Percentiles rank a stretch among this genome's conserved stretches.
Conservation (phyloP, 2,888 invertebrate genomes). For the Abrostola triplasia region DNA sequence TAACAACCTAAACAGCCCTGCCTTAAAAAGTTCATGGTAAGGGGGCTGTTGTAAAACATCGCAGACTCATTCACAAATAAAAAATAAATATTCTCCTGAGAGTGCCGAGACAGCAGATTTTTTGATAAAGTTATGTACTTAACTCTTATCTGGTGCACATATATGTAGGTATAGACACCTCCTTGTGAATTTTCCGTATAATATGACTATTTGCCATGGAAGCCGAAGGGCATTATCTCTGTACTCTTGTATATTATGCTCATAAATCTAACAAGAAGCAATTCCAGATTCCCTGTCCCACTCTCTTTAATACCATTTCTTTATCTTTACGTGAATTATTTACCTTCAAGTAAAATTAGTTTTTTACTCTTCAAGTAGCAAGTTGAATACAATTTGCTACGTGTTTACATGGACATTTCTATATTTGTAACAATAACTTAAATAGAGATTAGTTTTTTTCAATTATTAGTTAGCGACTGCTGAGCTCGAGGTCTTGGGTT, state of each 20-base stretch:
- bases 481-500: too few species aligned
- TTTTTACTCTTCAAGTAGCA: not conserved
- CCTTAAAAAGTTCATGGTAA: too few species aligned
- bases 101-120: not conserved
- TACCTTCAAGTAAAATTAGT: constrained; percentile 1
- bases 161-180: constrained; percentile 53
- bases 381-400: too few species aligned
- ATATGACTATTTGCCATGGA: constrained; percentile 74
- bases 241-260: constrained; percentile 73
- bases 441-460: too few species aligned
- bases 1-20: too few species aligned
- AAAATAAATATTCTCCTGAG: not conserved
- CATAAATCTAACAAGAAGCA: constrained; percentile 70
- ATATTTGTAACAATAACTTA: too few species aligned
- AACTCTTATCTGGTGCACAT: constrained; percentile 12
- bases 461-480: too few species aligned
- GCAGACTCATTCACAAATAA: too few species aligned
- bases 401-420: too few species aligned
- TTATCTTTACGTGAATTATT: constrained; percentile 11
- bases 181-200: constrained; percentile 69
- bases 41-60: too few species aligned
- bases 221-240: constrained; percentile 70
- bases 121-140: constrained; percentile 1
- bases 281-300: constrained; percentile 42
- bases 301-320: constrained; percentile 16